These are phyloP conservation scores for Cheilosia scutellata DNA, from an alignment of 2,888 invertebrate species.

Conservation along the genomic window DNA sequence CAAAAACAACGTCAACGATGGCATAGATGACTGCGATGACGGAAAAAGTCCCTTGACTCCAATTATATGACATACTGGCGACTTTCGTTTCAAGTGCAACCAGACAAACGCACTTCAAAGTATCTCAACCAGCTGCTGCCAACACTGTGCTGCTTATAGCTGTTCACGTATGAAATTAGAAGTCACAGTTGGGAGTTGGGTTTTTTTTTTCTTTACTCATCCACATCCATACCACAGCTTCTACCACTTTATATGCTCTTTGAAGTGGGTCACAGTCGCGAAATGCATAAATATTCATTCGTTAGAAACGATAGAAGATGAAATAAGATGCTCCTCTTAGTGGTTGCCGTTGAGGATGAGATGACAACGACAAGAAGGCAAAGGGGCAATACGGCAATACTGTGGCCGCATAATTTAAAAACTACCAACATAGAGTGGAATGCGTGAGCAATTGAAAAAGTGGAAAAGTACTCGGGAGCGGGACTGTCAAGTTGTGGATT, in stretches of 20 bases:
- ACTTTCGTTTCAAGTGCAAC: conserved; percentile 75
- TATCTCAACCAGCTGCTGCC: conserved; percentile 68
- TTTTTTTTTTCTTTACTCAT: conserved; percentile 11
- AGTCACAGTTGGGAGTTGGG: conserved; percentile 63
- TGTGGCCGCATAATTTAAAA: conserved; percentile 30
- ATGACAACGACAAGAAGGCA: conserved; percentile 14
- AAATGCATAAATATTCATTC: conserved; percentile 75
- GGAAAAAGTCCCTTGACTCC: conserved; percentile 75
- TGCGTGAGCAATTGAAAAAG: conserved; percentile 63
- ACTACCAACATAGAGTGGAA: conserved; percentile 12
- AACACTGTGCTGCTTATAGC: conserved; percentile 52
- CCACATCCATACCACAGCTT: conserved; percentile 13
- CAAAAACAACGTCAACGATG: conserved; percentile 13
- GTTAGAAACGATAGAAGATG: conserved; percentile 39
- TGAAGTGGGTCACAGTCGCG: conserved; percentile 75
- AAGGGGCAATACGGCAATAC: conserved; percentile 21
- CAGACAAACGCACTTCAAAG: conserved; percentile 76
- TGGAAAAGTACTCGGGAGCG: conserved; percentile 18
- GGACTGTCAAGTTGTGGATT: conserved; percentile 21
- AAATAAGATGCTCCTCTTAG: conserved; percentile 56
- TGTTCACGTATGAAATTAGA: conserved; percentile 75
- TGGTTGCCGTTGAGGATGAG: conserved; percentile 15
- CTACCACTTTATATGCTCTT: conserved; percentile 56
- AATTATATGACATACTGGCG: conserved; percentile 76
- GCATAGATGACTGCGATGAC: conserved; percentile 66